Evolutionary conservation across 2,888 invertebrate genomes (phyloP), one percentile per base, ranked within the genome.

Genomic region (Erebia ligea): DNA sequence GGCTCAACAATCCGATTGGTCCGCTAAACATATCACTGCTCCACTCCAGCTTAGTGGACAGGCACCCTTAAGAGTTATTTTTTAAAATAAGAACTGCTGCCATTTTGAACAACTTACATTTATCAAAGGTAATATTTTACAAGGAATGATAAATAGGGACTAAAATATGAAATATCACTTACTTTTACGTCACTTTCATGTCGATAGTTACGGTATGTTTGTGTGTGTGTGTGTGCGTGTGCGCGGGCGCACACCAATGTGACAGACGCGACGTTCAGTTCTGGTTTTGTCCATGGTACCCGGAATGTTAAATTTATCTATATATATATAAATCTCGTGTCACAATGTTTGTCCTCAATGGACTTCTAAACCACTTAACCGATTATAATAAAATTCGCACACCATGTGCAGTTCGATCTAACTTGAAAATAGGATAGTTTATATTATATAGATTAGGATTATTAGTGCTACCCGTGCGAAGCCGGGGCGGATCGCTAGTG

Each of bases 121-220:
- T 59, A 59, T 59, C 59, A 59, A 59, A 42, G 40, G 40, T 59
- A 59, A 59, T n/a, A 40, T 17, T 59, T 17, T n/a, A 17, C 15
- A 17, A 40, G 21, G 21, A 56, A 21, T 25, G 52, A 52, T 52
- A 25, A 57, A 25, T 57, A 34, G 15, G 34, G 15, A 57, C 11
- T 56, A 19, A 56, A 56, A 15, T 52, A 57, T 57, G 9, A 56
- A 56, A 25, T 19, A 57, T 57, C 13, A 57, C 57, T 57, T 57
- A 57, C 15, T 15, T 57, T 34, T 6, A 25, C 21, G 6, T 15
- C 21, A 21, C 21, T 56, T 34, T 10, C 40, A 25, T 62, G 62
- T 54, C 50, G 52, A 52, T 34, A 52, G 64, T 42, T 40, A 66
- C 66, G 19, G n/a, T 21, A 56, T 42, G 65, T 67, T 2, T 15